Percentiles rank a stretch among this genome's conserved stretches.
These are phyloP conservation scores for Macrotis lagotis DNA, from an alignment of 2,113 vertebrate species.

Conservation along the genomic window DNA sequence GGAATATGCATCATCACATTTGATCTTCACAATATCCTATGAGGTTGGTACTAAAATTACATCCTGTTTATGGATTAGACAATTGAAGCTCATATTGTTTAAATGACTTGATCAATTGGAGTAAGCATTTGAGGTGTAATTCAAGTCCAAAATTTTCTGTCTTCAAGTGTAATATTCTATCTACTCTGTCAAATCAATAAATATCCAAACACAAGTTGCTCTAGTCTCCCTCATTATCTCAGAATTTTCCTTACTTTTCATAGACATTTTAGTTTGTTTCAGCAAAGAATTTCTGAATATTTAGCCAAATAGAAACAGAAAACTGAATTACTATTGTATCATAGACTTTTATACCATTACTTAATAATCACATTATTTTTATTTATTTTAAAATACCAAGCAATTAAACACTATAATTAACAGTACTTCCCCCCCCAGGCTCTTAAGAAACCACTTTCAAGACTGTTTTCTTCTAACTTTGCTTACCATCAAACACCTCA, in stretches of 20 bases:
- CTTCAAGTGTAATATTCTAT: slow-evolving; percentile 23
- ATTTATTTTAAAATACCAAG: slow-evolving; percentile 33
- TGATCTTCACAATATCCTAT: too few species aligned
- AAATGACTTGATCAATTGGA: slow-evolving; percentile 23
- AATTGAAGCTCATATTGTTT: not conserved
- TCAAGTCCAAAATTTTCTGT: not conserved
- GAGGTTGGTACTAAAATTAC: not conserved
- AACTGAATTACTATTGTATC: slow-evolving; percentile 56
- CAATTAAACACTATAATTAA: slow-evolving; percentile 77
- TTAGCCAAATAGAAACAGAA: slow-evolving; percentile 60
- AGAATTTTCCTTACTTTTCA: not conserved
- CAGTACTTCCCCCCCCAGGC: slow-evolving; percentile 56
- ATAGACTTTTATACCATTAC: slow-evolving; percentile 29
- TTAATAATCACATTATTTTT: slow-evolving; percentile 63
- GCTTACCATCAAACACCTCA: slow-evolving; percentile 57
- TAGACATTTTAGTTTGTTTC: slow-evolving; percentile 52
- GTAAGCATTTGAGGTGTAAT: not conserved
- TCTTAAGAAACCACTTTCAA: slow-evolving; percentile 65
- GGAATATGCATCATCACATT: too few species aligned
- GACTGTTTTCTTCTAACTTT: slow-evolving; percentile 57
- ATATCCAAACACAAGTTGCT: not conserved
- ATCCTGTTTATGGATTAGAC: not conserved
- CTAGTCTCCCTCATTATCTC: not conserved
- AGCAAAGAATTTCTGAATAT: slow-evolving; percentile 50
- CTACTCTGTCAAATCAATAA: slow-evolving; percentile 17